These are phyloP conservation scores for Hypolimnas misippus DNA, from an alignment of 2,888 invertebrate species.

Conservation along the genomic window DNA sequence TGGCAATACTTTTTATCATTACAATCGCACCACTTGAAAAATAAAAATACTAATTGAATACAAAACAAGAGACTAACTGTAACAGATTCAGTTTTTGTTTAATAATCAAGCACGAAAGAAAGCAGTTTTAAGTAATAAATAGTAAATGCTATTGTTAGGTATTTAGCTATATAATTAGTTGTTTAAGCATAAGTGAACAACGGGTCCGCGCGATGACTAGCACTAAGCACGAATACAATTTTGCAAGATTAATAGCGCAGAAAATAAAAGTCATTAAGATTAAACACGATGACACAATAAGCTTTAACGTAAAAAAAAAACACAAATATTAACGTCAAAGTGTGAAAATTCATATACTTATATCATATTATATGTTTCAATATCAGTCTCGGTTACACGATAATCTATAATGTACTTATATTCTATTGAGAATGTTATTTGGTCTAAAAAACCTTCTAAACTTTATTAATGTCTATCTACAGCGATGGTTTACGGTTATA, in stretches of 20 bases:
- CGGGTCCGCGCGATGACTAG: conserved; percentile 43
- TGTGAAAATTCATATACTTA: too few species aligned
- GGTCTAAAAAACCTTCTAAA: not conserved
- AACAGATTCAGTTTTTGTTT: not conserved
- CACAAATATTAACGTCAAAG: too few species aligned
- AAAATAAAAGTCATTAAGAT: conserved; percentile 24
- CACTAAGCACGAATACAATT: conserved; percentile 48
- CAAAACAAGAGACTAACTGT: not conserved
- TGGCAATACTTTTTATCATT: too few species aligned
- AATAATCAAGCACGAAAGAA: not conserved
- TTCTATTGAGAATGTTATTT: not conserved
- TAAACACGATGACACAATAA: not conserved
- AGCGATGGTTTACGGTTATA: not conserved
- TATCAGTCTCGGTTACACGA: too few species aligned
- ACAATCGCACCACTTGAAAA: too few species aligned
- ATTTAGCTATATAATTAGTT: conserved; percentile 20
- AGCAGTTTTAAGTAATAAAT: not conserved
- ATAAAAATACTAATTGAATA: too few species aligned
- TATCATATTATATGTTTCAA: too few species aligned
- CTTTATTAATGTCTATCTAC: not conserved
- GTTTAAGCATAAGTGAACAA: conserved; percentile 28
- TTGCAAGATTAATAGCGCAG: conserved; percentile 49
- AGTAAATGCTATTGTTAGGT: not conserved
- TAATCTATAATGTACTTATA: too few species aligned
- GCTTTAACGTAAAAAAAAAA: not conserved